A percentile compares a stretch with the other conserved stretches of the same genome.
Conservation (phyloP, 2,888 invertebrate genomes). For the Adelphocoris suturalis region DNA sequence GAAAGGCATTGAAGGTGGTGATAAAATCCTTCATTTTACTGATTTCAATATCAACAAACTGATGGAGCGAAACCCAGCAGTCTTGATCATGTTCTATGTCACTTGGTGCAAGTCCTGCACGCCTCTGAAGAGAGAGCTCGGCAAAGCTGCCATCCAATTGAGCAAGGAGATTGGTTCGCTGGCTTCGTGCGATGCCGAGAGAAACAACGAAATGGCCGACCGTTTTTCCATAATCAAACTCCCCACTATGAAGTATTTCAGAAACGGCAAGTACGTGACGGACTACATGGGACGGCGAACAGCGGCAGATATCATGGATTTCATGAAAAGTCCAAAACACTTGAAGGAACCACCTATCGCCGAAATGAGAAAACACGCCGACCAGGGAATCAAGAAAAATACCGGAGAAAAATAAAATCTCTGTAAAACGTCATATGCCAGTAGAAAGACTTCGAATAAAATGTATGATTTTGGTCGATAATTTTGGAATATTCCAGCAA, state of each 20-base stretch:
- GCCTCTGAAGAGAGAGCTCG: conserved; percentile 59
- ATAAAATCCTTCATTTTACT: conserved; percentile 43
- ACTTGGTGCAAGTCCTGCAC: conserved; percentile 69
- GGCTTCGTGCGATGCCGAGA: conserved; percentile 85
- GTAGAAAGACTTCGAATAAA: neutral
- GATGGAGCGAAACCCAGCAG: neutral
- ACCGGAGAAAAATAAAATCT: too few species aligned
- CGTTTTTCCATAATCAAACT: conserved; percentile 83
- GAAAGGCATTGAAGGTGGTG: conserved; percentile 64
- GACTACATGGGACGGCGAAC: conserved; percentile 83
- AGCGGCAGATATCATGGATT: conserved; percentile 81
- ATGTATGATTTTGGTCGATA: neutral
- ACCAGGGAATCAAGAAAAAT: neutral
- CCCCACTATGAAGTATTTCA: conserved; percentile 85
- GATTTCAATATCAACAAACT: conserved; percentile 66
- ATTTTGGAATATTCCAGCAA: too few species aligned
- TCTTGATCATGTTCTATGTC: conserved; percentile 67
- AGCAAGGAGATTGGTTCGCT: conserved; percentile 78
- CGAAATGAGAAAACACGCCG: neutral
- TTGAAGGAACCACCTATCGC: neutral
- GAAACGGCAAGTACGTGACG: conserved; percentile 80
- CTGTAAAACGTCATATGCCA: neutral
- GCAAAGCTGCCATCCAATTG: conserved; percentile 44
- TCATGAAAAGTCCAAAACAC: conserved; percentile 78
- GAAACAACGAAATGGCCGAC: conserved; percentile 82